Conservation (phyloP, 1,140 invertebrate genomes). For the Panonychus citri region DNA sequence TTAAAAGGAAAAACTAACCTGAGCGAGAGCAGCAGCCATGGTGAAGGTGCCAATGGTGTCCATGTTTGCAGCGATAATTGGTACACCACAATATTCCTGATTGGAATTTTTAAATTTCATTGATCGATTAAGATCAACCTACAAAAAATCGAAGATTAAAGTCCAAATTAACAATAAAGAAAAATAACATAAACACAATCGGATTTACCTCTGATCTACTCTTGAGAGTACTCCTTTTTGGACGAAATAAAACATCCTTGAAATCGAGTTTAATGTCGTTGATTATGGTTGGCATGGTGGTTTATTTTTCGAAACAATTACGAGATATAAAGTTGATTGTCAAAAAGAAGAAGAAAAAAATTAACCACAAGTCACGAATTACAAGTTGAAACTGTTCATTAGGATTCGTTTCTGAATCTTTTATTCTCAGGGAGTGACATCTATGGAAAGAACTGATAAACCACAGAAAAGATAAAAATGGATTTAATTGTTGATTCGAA, state of each 20-base stretch:
- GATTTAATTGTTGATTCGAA: no score
- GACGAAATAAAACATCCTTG: constrained; percentile 26
- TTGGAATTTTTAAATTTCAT: constrained; percentile 75
- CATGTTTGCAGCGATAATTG: constrained; percentile 89
- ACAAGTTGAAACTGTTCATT: no score
- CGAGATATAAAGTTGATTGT: no score
- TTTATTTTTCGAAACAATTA: not conserved
- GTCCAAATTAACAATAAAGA: not conserved
- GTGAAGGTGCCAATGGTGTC: constrained; percentile 82
- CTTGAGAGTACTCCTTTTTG: constrained; percentile 68
- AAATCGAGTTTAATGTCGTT: constrained; percentile 11
- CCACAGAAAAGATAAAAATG: no score
- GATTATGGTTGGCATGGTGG: constrained; percentile 9
- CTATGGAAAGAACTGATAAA: no score
- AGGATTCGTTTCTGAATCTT: no score
- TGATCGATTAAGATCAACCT: constrained; percentile 59
- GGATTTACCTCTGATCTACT: constrained; percentile 68
- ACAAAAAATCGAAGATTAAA: not conserved
- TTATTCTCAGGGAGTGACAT: no score
- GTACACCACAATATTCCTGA: constrained; percentile 57
- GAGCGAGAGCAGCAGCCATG: constrained; percentile 59
- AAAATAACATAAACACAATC: not conserved
- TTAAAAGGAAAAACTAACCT: constrained; percentile 28
- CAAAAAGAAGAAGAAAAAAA: no score
- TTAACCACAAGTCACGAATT: no score